Percentiles rank a stretch among this genome's conserved stretches.
These are phyloP conservation scores for Sphaeridia pumilis DNA, from an alignment of 2,888 invertebrate genomes.

Conservation along the genomic window DNA sequence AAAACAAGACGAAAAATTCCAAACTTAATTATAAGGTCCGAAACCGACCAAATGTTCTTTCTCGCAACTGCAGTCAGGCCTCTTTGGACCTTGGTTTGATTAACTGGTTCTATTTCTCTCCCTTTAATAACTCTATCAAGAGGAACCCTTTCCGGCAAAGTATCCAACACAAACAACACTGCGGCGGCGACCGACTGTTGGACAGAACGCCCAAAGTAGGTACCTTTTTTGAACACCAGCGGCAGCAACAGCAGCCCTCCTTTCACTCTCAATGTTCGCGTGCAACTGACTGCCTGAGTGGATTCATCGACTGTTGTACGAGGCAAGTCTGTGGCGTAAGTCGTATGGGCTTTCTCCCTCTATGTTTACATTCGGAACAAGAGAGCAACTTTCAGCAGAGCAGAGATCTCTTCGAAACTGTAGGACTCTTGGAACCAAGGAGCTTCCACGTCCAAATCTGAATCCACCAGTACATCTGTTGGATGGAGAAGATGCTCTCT, in stretches of 20 bases:
- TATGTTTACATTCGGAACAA: not conserved
- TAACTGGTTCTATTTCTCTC: not conserved
- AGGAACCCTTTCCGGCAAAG: no score
- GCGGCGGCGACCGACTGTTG: no score
- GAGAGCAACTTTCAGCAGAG: not conserved
- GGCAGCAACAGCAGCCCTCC: not conserved
- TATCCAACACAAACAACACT: no score
- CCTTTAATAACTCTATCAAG: not conserved
- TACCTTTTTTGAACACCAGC: not conserved
- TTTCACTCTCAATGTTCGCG: not conserved
- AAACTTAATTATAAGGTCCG: slow-evolving; percentile 17
- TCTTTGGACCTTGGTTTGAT: not conserved
- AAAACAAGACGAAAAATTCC: not conserved
- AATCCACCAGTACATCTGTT: not conserved
- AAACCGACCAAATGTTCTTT: slow-evolving; percentile 15
- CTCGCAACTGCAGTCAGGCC: slow-evolving; percentile 7
- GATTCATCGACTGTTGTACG: not conserved
- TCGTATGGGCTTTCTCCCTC: not conserved
- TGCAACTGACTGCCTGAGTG: not conserved
- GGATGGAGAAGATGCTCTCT: not conserved
- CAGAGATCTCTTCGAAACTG: not conserved
- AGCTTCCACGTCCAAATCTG: not conserved
- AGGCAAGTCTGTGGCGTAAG: not conserved
- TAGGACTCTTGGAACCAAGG: not conserved
- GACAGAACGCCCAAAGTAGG: no score